phyloP scores from a whole-genome alignment of 2,797 vertebrate species.

The Schizothorax lantsangensis region DNA sequence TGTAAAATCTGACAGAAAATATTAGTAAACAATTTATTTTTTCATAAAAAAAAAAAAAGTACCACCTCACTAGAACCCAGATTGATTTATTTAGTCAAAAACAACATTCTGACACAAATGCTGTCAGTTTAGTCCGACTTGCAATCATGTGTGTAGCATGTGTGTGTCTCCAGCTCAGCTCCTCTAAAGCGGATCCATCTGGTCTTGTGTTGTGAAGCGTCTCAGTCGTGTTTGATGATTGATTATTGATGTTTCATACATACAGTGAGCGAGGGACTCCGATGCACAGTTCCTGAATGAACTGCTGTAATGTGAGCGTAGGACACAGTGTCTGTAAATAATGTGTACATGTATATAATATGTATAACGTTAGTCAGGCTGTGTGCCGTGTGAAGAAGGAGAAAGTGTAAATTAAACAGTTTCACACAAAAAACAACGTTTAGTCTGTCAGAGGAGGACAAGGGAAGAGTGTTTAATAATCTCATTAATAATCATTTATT shows the following conservation, averaged over 20 bases:
- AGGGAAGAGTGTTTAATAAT: constrained; percentile 58
- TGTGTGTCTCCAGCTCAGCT: constrained; percentile 22
- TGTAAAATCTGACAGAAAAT: too few species aligned
- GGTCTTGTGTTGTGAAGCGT: too few species aligned
- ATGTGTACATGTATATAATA: constrained; percentile 66
- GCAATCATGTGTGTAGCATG: background rate
- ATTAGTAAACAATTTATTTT: too few species aligned
- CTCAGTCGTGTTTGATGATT: too few species aligned
- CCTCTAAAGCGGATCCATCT: background rate
- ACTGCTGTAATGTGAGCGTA: constrained; percentile 40
- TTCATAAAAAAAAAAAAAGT: too few species aligned
- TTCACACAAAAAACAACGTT: too few species aligned
- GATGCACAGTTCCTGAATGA: constrained; percentile 46
- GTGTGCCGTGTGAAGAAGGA: constrained; percentile 42
- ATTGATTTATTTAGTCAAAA: too few species aligned
- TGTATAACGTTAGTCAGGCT: constrained; percentile 57
- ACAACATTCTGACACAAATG: background rate
- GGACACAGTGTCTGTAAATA: constrained; percentile 36
- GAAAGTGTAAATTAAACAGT: constrained; percentile 41
- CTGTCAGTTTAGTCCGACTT: background rate
- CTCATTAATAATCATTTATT: background rate
- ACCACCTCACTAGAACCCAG: too few species aligned
- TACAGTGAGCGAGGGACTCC: background rate
- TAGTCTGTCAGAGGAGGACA: background rate
- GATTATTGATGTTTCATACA: too few species aligned